A percentile compares a stretch with the other conserved stretches of the same genome.
Conservation (phyloP, 2,888 invertebrate genomes). For the Augochlorella aurata region DNA sequence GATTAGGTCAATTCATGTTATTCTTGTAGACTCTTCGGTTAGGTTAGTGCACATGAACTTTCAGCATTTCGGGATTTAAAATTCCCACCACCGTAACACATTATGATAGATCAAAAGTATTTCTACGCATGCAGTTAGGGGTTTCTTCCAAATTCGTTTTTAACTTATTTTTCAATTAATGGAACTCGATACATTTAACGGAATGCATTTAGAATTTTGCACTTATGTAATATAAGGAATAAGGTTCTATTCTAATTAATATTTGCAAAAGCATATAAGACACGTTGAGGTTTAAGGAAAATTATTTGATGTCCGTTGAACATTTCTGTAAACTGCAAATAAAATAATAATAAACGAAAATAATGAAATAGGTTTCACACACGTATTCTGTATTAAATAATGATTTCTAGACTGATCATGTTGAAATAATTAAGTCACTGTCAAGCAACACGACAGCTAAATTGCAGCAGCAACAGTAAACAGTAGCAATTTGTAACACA, state of each 20-base stretch:
- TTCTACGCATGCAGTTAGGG: not conserved
- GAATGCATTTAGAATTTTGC: not conserved
- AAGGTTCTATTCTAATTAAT: not conserved
- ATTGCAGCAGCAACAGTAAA: too few species aligned
- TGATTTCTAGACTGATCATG: too few species aligned
- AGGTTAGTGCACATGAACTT: not conserved
- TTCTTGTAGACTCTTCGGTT: not conserved
- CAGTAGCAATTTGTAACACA: too few species aligned
- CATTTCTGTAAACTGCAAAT: too few species aligned
- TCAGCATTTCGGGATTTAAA: not conserved
- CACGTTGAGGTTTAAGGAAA: too few species aligned
- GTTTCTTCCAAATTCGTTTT: not conserved
- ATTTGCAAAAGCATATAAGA: not conserved
- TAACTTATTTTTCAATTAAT: not conserved
- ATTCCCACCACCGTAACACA: not conserved
- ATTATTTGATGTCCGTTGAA: too few species aligned
- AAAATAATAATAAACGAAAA: too few species aligned
- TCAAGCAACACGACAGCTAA: too few species aligned
- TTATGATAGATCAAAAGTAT: not conserved
- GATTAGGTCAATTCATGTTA: conserved; percentile 6
- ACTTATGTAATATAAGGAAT: not conserved
- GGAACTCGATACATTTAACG: not conserved
- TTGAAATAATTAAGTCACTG: too few species aligned
- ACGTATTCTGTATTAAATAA: too few species aligned
- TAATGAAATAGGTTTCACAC: too few species aligned